These are phyloP conservation scores for Nycticryphes semicollaris DNA, from an alignment of 2,113 vertebrate genomes.

Conservation along the genomic window DNA sequence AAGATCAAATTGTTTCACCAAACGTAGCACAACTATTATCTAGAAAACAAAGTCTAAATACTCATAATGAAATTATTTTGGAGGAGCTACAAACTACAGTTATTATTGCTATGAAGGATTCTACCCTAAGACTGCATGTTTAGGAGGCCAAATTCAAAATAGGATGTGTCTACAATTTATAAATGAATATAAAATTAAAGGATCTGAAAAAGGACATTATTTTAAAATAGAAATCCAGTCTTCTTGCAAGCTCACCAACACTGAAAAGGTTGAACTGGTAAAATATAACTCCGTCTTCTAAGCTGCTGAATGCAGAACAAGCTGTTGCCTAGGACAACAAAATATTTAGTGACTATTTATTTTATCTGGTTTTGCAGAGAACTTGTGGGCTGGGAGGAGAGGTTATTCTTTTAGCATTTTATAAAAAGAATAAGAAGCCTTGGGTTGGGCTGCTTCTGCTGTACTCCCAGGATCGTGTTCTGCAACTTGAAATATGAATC, in stretches of 20 bases:
- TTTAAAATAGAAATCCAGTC: not conserved
- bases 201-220: not conserved
- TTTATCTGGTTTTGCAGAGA: constrained; percentile 23
- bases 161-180: not conserved
- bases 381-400: not conserved
- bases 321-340: constrained; percentile 64
- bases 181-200: not conserved
- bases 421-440: not conserved
- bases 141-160: not conserved
- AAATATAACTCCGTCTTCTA: constrained; percentile 3
- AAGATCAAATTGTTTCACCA: not conserved
- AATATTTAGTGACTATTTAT: constrained; percentile 44
- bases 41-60: not conserved
- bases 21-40: not conserved
- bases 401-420: constrained; percentile 2
- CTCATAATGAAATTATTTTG: not conserved
- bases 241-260: not conserved
- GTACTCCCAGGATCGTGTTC: not conserved
- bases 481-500: constrained; percentile 19
- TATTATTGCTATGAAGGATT: not conserved
- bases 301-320: constrained; percentile 34
- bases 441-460: not conserved
- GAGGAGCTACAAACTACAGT: not conserved
- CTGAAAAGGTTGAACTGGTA: constrained; percentile 19
- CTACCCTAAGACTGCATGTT: not conserved